Percentiles rank a stretch among this genome's conserved stretches.
These are phyloP conservation scores for Pachyrhynchus sulphureomaculatus DNA, from an alignment of 1,140 invertebrate species.

Conservation along the genomic window DNA sequence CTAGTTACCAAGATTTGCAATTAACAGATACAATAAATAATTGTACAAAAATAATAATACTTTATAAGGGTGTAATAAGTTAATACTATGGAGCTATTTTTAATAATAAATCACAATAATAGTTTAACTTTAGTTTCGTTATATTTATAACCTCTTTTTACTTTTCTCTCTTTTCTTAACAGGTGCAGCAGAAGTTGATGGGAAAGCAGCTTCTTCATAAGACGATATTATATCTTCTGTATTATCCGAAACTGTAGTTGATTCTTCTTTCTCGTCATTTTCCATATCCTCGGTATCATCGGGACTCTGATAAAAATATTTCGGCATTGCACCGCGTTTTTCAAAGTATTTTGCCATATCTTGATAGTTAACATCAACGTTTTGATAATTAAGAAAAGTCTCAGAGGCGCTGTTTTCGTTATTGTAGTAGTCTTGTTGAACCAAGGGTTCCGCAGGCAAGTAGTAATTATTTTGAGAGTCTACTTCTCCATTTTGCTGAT, in stretches of 20 bases:
- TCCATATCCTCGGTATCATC: neutral
- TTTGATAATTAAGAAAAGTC: conserved; percentile 9
- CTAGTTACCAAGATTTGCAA: too few species aligned
- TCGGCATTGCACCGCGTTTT: conserved; percentile 7
- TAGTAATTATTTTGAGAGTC: neutral
- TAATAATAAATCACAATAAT: too few species aligned
- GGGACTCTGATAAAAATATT: conserved; percentile 8
- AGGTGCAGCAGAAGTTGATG: neutral
- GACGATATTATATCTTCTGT: neutral
- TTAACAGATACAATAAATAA: too few species aligned
- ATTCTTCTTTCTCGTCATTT: neutral
- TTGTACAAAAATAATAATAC: too few species aligned
- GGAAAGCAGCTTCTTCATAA: conserved; percentile 18
- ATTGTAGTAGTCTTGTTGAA: conserved; percentile 2
- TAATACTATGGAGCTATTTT: too few species aligned
- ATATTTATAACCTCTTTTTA: conserved; percentile 7
- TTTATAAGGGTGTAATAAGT: too few species aligned
- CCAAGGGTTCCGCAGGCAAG: neutral
- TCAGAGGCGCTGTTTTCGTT: neutral
- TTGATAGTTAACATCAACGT: conserved; percentile 9
- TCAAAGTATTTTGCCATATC: conserved; percentile 21
- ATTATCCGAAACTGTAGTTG: neutral
- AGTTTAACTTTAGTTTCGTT: too few species aligned
- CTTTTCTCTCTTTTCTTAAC: conserved; percentile 2
- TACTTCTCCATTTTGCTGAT: neutral